phyloP scores from a whole-genome alignment of 2,113 vertebrate species.

The Beaufortia kweichowensis region DNA sequence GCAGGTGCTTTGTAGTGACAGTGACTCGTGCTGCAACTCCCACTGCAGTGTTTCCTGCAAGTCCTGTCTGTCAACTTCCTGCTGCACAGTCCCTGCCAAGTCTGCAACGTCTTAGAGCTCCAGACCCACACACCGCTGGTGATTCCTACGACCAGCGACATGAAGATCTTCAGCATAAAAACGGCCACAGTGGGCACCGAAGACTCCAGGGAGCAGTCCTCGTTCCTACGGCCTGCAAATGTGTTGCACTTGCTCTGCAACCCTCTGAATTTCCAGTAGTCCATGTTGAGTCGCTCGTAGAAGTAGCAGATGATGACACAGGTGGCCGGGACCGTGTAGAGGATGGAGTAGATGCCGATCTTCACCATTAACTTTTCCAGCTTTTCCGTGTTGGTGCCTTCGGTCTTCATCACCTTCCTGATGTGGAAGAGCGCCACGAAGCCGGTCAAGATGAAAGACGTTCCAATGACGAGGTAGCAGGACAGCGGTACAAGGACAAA shows the following conservation, averaged over 20 bases:
- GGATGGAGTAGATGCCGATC: constrained; percentile 95
- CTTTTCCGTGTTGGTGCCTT: constrained; percentile 95
- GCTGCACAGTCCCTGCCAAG: constrained; percentile 95
- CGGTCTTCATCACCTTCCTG: constrained; percentile 94
- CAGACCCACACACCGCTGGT: constrained; percentile 99
- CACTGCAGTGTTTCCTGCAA: constrained; percentile 84
- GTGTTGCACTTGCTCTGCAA: constrained; percentile 79
- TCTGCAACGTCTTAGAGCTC: constrained; percentile 98
- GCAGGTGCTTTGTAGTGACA: constrained; percentile 92
- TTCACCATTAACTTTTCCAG: constrained; percentile 99
- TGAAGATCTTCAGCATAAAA: constrained; percentile 99
- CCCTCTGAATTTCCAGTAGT: constrained; percentile 89
- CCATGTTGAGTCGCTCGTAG: constrained; percentile 93
- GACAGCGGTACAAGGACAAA: constrained; percentile 93
- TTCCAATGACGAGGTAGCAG: constrained; percentile 92
- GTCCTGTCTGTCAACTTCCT: constrained; percentile 86
- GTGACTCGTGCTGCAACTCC: constrained; percentile 82
- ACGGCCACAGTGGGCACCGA: constrained; percentile 92
- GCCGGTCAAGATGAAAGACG: constrained; percentile 95
- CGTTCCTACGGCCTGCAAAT: constrained; percentile 70
- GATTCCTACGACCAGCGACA: constrained; percentile 98
- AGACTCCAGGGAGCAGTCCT: constrained; percentile 84
- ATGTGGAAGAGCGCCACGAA: constrained; percentile 98
- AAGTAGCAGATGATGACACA: constrained; percentile 97
- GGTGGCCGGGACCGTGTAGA: constrained; percentile 95